Evolutionary conservation across 1,140 invertebrate species (phyloP).

Genomic region (Chrysoperla carnea): DNA sequence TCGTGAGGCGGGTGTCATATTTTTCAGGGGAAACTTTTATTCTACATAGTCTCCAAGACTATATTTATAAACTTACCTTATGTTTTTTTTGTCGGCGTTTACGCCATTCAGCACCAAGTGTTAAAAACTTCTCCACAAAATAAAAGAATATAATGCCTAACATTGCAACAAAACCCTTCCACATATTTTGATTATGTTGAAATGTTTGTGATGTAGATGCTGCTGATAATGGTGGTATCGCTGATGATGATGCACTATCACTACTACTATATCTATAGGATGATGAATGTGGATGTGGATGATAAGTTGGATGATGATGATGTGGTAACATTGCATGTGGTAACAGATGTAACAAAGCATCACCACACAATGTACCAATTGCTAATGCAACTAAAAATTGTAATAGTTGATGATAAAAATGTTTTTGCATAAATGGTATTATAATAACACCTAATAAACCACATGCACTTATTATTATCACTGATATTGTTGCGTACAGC

Average conservation of each 20-base stretch:
- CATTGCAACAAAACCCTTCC: slow-evolving; percentile 67
- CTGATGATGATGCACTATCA: slow-evolving; percentile 25
- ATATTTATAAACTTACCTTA: no score
- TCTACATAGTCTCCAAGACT: no score
- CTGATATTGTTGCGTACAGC: slow-evolving; percentile 63
- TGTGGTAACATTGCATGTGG: slow-evolving; percentile 55
- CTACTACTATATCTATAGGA: slow-evolving; percentile 15
- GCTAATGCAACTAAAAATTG: slow-evolving; percentile 86
- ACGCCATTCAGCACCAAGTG: slow-evolving; percentile 60
- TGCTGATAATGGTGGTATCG: slow-evolving; percentile 18
- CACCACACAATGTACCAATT: slow-evolving; percentile 77
- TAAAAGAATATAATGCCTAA: slow-evolving; percentile 75
- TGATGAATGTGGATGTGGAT: background rate
- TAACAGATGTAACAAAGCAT: slow-evolving; percentile 81
- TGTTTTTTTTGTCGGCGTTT: slow-evolving; percentile 42
- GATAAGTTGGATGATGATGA: background rate
- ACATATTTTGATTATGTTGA: slow-evolving; percentile 47
- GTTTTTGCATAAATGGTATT: slow-evolving; percentile 77
- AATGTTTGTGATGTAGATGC: slow-evolving; percentile 13
- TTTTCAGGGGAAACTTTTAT: no score
- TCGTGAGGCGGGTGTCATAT: no score
- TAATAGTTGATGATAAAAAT: slow-evolving; percentile 75
- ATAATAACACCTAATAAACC: slow-evolving; percentile 68
- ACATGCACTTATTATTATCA: slow-evolving; percentile 66
- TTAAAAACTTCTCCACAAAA: slow-evolving; percentile 65